These are phyloP conservation scores for Isotomurus palustris DNA, from an alignment of 2,888 invertebrate genomes.

Conservation along the genomic window DNA sequence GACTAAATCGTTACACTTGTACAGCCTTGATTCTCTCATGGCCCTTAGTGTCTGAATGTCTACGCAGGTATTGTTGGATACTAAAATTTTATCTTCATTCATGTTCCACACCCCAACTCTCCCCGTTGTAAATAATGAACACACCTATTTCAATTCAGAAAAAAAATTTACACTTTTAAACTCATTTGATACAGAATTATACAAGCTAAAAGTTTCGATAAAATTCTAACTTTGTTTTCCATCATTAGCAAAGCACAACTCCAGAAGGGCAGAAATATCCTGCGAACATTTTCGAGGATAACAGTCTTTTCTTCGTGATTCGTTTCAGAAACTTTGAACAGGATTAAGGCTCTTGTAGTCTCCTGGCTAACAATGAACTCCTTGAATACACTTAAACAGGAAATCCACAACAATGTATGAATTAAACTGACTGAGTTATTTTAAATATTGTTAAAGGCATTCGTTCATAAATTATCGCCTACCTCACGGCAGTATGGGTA, in stretches of 20 bases:
- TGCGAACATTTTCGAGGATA: slow-evolving; percentile 23
- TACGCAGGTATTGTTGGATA: slow-evolving; percentile 23
- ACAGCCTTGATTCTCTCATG: slow-evolving; percentile 26
- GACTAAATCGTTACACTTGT: slow-evolving; percentile 23
- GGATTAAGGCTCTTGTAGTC: slow-evolving; percentile 26
- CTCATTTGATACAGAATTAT: background rate
- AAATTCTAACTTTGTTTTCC: slow-evolving; percentile 25
- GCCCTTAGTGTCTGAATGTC: slow-evolving; percentile 11
- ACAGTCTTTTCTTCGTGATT: slow-evolving; percentile 22
- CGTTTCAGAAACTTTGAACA: slow-evolving; percentile 24
- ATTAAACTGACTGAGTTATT: too few relatives aligned
- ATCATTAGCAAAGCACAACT: slow-evolving; percentile 29
- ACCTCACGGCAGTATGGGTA: slow-evolving; percentile 38
- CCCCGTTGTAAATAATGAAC: slow-evolving; percentile 34
- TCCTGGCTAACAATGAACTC: slow-evolving; percentile 33
- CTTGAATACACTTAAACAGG: slow-evolving; percentile 34
- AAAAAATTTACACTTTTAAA: background rate
- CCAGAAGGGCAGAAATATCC: slow-evolving; percentile 36
- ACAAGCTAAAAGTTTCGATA: background rate
- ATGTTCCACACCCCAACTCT: slow-evolving; percentile 34
- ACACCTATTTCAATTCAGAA: slow-evolving; percentile 18
- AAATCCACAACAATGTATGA: too few relatives aligned
- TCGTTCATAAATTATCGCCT: too few relatives aligned
- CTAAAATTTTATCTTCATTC: slow-evolving; percentile 20
- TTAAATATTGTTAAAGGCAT: background rate